Evolutionary conservation across 2,888 invertebrate genomes (phyloP).

Genomic region (Spodoptera picta): DNA sequence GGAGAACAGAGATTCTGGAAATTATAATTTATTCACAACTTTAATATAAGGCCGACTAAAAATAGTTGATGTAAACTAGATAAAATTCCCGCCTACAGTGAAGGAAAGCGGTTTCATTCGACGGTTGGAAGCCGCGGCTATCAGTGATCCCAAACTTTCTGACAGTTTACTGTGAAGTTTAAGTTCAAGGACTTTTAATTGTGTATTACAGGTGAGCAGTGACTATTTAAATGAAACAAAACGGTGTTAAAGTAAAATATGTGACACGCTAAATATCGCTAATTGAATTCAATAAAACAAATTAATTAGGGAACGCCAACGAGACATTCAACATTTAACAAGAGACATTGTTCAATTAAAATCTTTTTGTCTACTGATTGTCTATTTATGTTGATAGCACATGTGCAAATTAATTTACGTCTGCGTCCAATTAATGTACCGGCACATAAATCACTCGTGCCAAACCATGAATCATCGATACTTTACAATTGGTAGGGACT

Average conservation of each 20-base stretch:
- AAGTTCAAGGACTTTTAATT: slow-evolving; percentile 80
- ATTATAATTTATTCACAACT: slow-evolving; percentile 66
- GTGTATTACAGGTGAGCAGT: slow-evolving; percentile 69
- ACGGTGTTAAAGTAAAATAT: background rate
- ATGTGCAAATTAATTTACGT: slow-evolving; percentile 21
- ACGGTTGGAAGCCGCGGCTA: slow-evolving; percentile 66
- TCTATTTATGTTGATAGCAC: slow-evolving; percentile 9
- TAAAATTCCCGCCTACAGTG: slow-evolving; percentile 77
- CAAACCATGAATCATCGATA: slow-evolving; percentile 54
- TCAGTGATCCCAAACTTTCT: slow-evolving; percentile 60
- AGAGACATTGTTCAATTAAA: slow-evolving; percentile 2
- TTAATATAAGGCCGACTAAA: slow-evolving; percentile 72
- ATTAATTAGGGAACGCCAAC: background rate
- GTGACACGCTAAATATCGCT: background rate
- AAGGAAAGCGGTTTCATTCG: slow-evolving; percentile 63
- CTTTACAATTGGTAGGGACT: slow-evolving; percentile 41
- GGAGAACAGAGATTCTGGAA: slow-evolving; percentile 31
- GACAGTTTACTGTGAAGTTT: slow-evolving; percentile 64
- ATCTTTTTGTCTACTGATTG: background rate
- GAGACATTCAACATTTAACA: too few species aligned
- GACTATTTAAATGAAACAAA: slow-evolving; percentile 2
- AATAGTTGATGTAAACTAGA: slow-evolving; percentile 77
- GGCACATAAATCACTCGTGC: slow-evolving; percentile 41
- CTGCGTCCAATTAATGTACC: slow-evolving; percentile 15
- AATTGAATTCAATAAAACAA: background rate